Evolutionary conservation across 2,797 vertebrate species (phyloP).

Genomic region (Phoebastria nigripes): DNA sequence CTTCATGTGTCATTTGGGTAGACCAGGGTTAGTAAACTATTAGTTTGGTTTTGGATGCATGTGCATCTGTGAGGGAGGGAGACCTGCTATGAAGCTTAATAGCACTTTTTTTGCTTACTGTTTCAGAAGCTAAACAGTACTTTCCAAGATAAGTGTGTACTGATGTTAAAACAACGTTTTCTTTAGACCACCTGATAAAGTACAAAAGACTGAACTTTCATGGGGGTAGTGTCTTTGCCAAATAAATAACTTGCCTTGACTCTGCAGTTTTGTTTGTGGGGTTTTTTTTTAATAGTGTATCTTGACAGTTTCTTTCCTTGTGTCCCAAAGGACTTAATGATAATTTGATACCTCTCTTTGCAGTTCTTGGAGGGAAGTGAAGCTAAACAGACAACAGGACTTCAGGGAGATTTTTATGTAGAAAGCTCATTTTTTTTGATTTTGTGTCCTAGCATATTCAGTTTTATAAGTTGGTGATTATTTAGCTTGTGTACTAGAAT

Average conservation of each 20-base stretch:
- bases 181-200: conserved; percentile 22
- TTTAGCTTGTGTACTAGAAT: neutral
- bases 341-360: neutral
- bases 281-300: neutral
- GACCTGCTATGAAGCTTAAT: neutral
- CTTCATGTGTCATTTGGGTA: neutral
- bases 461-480: neutral
- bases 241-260: neutral
- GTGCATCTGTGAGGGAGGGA: neutral
- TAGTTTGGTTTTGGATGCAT: neutral
- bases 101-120: neutral
- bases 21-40: neutral
- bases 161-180: conserved; percentile 4
- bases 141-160: neutral
- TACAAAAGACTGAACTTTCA: neutral
- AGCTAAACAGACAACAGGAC: neutral
- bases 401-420: neutral
- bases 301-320: neutral
- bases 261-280: neutral
- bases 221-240: neutral
- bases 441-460: neutral
- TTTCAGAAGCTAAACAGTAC: neutral
- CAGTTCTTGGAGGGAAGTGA: neutral
- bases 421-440: neutral
- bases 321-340: neutral